Base-by-base conservation (phyloP, 2,888 invertebrate species). In the Coleophora flavipennella region DNA sequence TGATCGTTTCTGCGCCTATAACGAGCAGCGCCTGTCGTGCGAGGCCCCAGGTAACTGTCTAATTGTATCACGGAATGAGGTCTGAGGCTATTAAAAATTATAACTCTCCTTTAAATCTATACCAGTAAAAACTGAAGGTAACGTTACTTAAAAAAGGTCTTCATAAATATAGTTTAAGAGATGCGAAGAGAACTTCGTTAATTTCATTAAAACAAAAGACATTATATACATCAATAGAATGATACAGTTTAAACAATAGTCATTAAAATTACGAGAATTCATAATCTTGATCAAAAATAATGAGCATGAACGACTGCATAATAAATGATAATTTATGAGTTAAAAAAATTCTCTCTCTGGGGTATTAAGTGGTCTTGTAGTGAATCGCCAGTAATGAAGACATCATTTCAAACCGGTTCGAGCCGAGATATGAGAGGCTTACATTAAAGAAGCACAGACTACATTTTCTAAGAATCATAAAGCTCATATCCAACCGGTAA, bases 1-100 rank as follows among this genome's bases (percentile, higher is more conserved):
- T 83, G 78, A 80, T 79, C 76, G 77, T 78, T 79, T 20, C 77
- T 75, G 73, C 75, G 63, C 64, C 72, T 67, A 80, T 81, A 76
- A 81, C 79, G 77, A 80, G 74, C 71, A 64, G 63, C 70, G 69
- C 63, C 68, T 76, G 73, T 75, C 80, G 74, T 77, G 76, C 79
- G 71, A 79, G 71, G 71, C 75, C 56, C 58, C 58, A 68, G 20
- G 69, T 80, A 79, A 81, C 80, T 79, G 75, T 78, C 67, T 79
- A 77, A 81, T 80, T 76, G 75, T 78, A 69, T 67, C 66, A 64
- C 65, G 65, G 71, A 78, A 76, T 59, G 73, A 76, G 77, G 78
- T 80, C 72, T 69, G 68, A 65, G 67, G 77, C 79, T 78, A 77
- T 75, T 69, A 71, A 72, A 59, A 74, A 80, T 80, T 79, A 74